Base-by-base conservation (phyloP, 2,888 invertebrate species). In the Leptinotarsa peninsularis region DNA sequence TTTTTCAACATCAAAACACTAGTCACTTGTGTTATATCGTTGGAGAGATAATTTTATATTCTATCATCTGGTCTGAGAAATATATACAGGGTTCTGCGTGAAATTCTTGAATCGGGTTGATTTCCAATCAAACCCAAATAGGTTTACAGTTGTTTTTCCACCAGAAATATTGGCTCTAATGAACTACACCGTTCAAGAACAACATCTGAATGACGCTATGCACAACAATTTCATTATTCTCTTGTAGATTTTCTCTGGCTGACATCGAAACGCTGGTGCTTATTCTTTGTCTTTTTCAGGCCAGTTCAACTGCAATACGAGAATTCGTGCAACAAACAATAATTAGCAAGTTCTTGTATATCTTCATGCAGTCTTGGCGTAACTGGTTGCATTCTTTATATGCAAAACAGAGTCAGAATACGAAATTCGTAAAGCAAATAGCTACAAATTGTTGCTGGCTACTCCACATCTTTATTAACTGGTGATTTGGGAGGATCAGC, bases 341-440 rank as follows among this genome's bases (percentile, higher is more conserved):
- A 76, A 76, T 76, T 76, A 76, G 63, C 50, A 49, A 71, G 74
- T 60, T 63, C 66, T 63, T 63, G n/a, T 70, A 60, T 56, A 72
- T 56, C 72, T 75, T 67, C 71, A 75, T 74, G 79, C 75, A 77
- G 73, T 71, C 73, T 73, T 66, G 74, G 77, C 76, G 74, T 63
- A 77, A 79, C 77, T 52, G 78, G 79, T 80, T 75, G 80, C 82
- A 83, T 84, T 83, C 83, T 84, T 84, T 82, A 82, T 84, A 84
- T 84, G 84, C 82, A 83, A 84, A 84, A 76, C 79, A 82, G 81
- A 73, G 77, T 67, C 76, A 79, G 79, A 78, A 81, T 79, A 76
- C 80, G 78, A 82, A 82, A 82, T 80, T 78, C 79, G 71, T 78
- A 76, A 67, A 72, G 81, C 81, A 82, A 82, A 82, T 82, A 76